phyloP scores from a whole-genome alignment of 2,888 invertebrate genomes.

The Horisme vitalbata region DNA sequence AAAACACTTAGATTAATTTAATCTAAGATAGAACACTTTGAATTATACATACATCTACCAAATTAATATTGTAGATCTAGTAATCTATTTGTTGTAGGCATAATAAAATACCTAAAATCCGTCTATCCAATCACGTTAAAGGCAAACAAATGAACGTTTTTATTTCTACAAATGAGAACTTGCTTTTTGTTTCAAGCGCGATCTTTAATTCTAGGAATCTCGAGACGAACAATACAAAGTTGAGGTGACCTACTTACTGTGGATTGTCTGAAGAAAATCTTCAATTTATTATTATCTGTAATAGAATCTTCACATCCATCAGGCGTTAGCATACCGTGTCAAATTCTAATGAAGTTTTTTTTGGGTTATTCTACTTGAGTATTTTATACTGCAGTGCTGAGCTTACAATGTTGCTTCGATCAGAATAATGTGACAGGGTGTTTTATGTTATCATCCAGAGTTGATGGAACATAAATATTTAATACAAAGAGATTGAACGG shows the following conservation, averaged over 20 bases:
- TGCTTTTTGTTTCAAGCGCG: constrained; percentile 1
- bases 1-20: no score
- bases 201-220: constrained; percentile 2
- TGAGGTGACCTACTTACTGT: constrained; percentile 11
- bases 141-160: constrained; percentile 11
- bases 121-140: constrained; percentile 9
- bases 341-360: constrained; percentile 38
- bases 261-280: constrained; percentile 27
- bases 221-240: constrained; percentile 14
- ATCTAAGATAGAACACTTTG: no score
- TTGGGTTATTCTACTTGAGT: constrained; percentile 13
- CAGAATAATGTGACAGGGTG: no score
- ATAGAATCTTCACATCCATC: constrained; percentile 49
- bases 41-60: no score
- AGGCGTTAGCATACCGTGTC: constrained; percentile 35
- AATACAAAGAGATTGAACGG: no score
- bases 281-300: constrained; percentile 42
- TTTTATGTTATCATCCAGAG: no score
- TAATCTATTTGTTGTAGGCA: no score
- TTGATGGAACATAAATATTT: no score
- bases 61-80: no score
- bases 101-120: no score
- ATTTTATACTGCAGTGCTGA: no score
- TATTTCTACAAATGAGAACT: neutral
- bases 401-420: no score